Conservation (phyloP, 2,797 vertebrate genomes). For the Oreortyx pictus region DNA sequence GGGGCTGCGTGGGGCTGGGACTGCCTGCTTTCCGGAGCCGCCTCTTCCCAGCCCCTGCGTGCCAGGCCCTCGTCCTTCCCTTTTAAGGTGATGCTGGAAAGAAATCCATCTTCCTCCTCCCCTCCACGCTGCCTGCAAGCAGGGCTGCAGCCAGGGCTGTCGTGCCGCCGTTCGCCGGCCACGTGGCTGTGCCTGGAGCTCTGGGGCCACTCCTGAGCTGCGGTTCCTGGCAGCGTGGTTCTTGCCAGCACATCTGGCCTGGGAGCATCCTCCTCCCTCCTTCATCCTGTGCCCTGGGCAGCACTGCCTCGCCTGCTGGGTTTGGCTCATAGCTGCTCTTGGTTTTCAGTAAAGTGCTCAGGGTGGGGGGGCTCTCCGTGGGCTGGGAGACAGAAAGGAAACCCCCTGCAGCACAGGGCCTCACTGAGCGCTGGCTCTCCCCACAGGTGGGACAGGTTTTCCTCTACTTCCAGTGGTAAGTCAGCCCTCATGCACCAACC, state of each 20-base stretch:
- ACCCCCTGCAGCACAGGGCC: background rate
- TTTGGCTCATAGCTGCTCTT: background rate
- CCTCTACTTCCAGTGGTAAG: constrained; percentile 98
- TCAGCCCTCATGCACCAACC: constrained; percentile 18
- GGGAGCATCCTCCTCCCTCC: background rate
- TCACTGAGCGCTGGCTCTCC: background rate
- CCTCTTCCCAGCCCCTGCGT: background rate
- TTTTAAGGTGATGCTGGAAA: constrained; percentile 1
- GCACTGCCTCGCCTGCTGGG: background rate
- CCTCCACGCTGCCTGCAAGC: background rate
- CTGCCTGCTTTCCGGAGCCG: background rate
- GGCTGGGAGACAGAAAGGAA: too few species aligned
- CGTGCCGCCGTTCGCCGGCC: background rate
- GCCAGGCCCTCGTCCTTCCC: background rate
- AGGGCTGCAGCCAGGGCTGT: background rate
- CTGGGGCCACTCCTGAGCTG: background rate
- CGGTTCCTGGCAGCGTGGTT: accelerated
- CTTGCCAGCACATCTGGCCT: background rate
- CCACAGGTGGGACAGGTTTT: constrained; percentile 94
- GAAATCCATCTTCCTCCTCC: background rate
- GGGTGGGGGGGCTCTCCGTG: background rate
- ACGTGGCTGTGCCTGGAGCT: background rate
- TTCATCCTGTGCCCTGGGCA: background rate
- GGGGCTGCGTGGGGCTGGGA: accelerated
- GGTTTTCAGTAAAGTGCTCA: background rate